phyloP scores from a whole-genome alignment of 2,888 invertebrate genomes.

The Rhamphomyia laevipes region DNA sequence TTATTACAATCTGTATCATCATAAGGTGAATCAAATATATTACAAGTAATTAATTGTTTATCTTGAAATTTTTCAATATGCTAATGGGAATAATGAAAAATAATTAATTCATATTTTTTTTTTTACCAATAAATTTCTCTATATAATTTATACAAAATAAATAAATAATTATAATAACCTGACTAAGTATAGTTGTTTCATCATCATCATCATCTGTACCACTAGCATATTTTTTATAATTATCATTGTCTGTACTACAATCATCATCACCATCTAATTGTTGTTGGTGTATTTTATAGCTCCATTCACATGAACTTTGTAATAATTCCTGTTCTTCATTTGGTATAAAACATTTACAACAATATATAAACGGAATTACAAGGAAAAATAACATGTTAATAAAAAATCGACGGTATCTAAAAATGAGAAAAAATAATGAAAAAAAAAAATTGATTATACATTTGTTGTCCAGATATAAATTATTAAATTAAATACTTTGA shows the following conservation, averaged over 20 bases:
- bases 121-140: neutral
- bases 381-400: constrained; percentile 24
- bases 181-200: constrained; percentile 17
- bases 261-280: neutral
- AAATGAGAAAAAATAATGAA: neutral
- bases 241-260: constrained; percentile 1
- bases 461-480: neutral
- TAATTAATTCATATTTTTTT: too few species aligned
- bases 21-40: too few species aligned
- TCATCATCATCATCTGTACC: constrained; percentile 12
- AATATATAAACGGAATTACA: constrained; percentile 21
- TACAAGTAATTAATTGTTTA: too few species aligned
- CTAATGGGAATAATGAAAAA: too few species aligned
- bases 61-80: too few species aligned
- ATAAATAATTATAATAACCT: constrained; percentile 3
- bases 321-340: constrained; percentile 17
- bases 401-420: constrained; percentile 15
- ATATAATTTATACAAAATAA: neutral
- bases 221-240: neutral
- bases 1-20: too few species aligned
- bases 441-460: neutral
- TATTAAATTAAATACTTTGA: constrained; percentile 14
- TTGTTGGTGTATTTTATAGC: neutral
- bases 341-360: constrained; percentile 25
- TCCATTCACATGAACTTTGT: neutral